Evolutionary conservation across 1,140 invertebrate species (phyloP), one percentile per base, ranked within the genome.

Genomic region (Nephila pilipes): DNA sequence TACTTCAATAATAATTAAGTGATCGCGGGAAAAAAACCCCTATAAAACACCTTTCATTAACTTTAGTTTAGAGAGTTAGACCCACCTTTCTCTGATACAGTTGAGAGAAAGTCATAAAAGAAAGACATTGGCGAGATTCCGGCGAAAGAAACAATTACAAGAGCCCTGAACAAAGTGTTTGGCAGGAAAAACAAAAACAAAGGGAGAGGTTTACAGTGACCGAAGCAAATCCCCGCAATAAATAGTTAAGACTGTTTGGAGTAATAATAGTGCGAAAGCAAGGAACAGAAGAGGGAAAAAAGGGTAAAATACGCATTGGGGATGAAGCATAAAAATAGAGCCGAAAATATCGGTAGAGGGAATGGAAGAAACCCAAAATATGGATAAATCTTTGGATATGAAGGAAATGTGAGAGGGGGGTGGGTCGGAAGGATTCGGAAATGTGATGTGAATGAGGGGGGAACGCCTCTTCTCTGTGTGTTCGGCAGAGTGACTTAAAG

Each of bases 391-490:
- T 80, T n/a, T 87, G 58, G 55, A 93, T 92, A 81, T 92, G 90
- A 92, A 65, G 90, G 83, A 85, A 93, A 93, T 87, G 91, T 79
- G 69, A 60, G 54, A 22, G 57, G 60, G 65, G 29, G 32, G 58
- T 25, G 38, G 38, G 54, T 55, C 55, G n/a, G 63, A 46, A 65
- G 91, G 69, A 79, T 87, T 81, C 91, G 85, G 75, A 87, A 93
- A 93, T 92, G 90, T 92, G 90, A 92, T 85, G 90, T 92, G 91
- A 93, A 93, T 87, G 91, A 87, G 85, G 60, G 54, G 83, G 75
- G 58, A 63, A 65, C 80, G 79, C 83, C 90, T 58, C 60, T 79
- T 81, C 80, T 20, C 58, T 65, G 57, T 87, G 90, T 92, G 63
- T 85, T 85, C 83, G 83, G 83, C 81, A 92, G 90, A 91, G 69